Conservation (phyloP, 2,113 vertebrate species). For the Halcyon senegalensis region DNA sequence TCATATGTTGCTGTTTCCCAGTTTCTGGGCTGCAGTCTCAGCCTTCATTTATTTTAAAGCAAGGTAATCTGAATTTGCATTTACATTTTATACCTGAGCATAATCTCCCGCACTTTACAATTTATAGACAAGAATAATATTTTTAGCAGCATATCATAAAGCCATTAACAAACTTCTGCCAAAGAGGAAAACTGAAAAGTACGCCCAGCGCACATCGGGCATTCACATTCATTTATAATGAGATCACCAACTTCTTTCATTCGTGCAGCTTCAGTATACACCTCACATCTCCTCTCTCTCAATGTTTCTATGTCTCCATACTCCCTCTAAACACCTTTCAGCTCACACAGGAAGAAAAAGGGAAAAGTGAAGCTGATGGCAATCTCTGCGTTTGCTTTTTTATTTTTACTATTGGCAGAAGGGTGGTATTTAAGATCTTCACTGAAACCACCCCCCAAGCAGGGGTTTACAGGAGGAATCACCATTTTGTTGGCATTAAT, state of each 20-base stretch:
- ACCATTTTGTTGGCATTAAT: neutral
- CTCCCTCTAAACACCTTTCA: neutral
- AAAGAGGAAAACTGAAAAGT: neutral
- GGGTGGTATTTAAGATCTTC: neutral
- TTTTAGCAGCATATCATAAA: neutral
- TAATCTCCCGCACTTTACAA: neutral
- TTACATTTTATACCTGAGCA: neutral
- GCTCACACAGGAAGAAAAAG: neutral
- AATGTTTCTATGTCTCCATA: neutral
- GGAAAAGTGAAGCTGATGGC: neutral
- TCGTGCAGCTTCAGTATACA: neutral
- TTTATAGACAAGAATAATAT: neutral
- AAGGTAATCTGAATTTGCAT: neutral
- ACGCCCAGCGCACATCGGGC: neutral
- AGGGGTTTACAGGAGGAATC: no score
- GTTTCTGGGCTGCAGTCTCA: neutral
- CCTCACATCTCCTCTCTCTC: neutral
- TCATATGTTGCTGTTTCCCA: accelerated
- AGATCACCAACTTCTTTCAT: neutral
- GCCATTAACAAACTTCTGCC: neutral
- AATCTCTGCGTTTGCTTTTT: no score
- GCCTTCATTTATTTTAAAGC: neutral
- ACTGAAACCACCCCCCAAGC: neutral
- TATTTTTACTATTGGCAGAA: neutral
- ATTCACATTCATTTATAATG: neutral